phyloP scores from a whole-genome alignment of 2,888 invertebrate species.

The Tenodera sinensis region DNA sequence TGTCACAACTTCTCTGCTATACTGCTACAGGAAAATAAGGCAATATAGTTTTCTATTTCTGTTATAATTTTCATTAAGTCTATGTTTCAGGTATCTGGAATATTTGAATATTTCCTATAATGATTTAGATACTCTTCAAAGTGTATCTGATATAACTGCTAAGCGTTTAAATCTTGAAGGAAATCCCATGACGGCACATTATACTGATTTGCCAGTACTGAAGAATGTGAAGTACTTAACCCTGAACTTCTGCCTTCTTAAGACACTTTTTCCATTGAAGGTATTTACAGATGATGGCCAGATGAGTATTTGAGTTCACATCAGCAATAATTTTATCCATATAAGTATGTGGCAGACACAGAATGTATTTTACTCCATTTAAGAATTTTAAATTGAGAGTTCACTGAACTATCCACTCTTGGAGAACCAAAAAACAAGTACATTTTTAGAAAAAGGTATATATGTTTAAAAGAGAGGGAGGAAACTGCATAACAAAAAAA shows the following conservation, averaged over 20 bases:
- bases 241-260: not conserved
- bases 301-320: too few relatives aligned
- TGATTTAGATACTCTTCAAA: not conserved
- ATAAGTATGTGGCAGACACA: too few relatives aligned
- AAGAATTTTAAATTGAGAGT: too few relatives aligned
- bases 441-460: too few relatives aligned
- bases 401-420: too few relatives aligned
- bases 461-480: too few relatives aligned
- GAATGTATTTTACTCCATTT: too few relatives aligned
- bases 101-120: not conserved
- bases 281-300: not conserved
- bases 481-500: too few relatives aligned
- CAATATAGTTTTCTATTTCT: not conserved
- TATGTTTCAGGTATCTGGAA: not conserved
- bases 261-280: not conserved
- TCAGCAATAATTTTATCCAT: too few relatives aligned
- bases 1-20: too few relatives aligned
- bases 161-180: not conserved
- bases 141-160: not conserved
- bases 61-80: not conserved
- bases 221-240: not conserved
- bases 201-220: not conserved
- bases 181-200: not conserved
- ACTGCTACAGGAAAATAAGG: too few relatives aligned
- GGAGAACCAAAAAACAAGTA: too few relatives aligned